These are phyloP conservation scores for Apolygus lucorum DNA, from an alignment of 1,140 invertebrate species.

Conservation along the genomic window DNA sequence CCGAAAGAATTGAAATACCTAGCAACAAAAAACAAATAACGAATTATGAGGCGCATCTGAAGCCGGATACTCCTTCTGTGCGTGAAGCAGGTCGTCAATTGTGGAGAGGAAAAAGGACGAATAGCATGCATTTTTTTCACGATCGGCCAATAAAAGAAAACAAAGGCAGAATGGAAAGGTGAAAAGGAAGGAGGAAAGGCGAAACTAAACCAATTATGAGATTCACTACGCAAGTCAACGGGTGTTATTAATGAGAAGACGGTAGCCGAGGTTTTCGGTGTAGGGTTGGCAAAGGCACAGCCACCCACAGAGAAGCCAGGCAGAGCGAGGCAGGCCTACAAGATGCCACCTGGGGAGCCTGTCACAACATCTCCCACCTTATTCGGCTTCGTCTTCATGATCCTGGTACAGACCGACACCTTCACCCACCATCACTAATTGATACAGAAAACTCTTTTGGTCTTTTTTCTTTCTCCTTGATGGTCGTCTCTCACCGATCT, in stretches of 20 bases:
- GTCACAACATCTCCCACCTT: not conserved
- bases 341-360: not conserved
- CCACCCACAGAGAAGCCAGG: not conserved
- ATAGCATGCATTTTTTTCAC: no score
- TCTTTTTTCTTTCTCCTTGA: no score
- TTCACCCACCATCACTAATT: not conserved
- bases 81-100: no score
- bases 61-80: no score
- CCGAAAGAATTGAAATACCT: no score
- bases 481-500: not conserved
- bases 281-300: not conserved
- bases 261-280: slow-evolving; percentile 2
- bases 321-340: not conserved
- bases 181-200: not conserved
- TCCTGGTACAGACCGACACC: not conserved
- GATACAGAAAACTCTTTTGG: not conserved
- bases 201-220: slow-evolving; percentile 23
- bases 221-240: slow-evolving; percentile 26
- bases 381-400: not conserved
- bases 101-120: no score
- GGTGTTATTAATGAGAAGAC: slow-evolving; percentile 25
- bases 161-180: not conserved
- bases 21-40: no score
- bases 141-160: no score
- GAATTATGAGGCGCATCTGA: no score